Evolutionary conservation across 2,888 invertebrate genomes (phyloP), one percentile per base, ranked within the genome.

Genomic region (Zaprionus obscuricornis): DNA sequence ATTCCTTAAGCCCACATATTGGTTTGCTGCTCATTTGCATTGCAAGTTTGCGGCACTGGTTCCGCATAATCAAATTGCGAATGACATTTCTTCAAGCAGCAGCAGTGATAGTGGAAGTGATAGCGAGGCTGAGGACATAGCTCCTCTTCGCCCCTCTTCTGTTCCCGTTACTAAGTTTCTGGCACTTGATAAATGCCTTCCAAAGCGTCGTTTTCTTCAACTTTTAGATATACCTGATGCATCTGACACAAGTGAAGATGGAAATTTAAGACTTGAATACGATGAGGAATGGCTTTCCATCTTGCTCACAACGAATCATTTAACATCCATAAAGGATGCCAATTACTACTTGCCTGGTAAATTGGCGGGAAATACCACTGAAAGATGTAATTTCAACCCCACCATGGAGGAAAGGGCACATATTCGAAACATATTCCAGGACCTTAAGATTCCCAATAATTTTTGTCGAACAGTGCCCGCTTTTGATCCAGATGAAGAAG

Each of bases 1-100:
- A 51, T 89, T 91, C 26, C 89, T 99, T 47, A 93, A 96, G 88
- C 99, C 99, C 5, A 91, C 92, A 0, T 96, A 96, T 90, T 99
- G 99, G 98, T 99, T 99, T 91, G 92, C 98, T 5, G 99, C 98
- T 20, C 99, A 99, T 92, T 91, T 99, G 68, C 99, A 99, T 90
- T 96, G 96, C 77, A 96, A 97, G 91, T 99, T 98, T 91, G 94
- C 96, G 7, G 99, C 98, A 0, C 74, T 97, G 1, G 93, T 99
- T 3, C 92, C 93, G 24, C 97, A 98, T 89, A 90, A 92, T 6
- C 27, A 27, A n/a, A 37, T 16, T 20, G 14, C 0, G 1, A 13
- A 13, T 6, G 33, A 13, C n/a, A n/a, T n/a, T 5, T 34, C 33
- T 4, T n/a, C n/a, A n/a, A n/a, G n/a, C n/a, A n/a, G n/a, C n/a